Evolutionary conservation across 2,888 invertebrate species (phyloP).

Genomic region (Tipula lateralis): DNA sequence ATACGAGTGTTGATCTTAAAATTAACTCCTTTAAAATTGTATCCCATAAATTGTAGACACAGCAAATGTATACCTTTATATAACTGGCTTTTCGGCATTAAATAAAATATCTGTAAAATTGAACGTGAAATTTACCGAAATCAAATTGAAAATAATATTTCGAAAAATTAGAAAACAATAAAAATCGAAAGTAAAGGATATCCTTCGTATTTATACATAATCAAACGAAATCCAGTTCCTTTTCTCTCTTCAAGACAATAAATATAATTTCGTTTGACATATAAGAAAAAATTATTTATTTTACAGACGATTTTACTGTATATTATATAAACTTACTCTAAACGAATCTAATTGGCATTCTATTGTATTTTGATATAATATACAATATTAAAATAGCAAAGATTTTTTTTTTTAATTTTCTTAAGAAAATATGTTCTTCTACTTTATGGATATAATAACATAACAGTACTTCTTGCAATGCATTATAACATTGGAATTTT

Average conservation of each 20-base stretch:
- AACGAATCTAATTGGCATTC: slow-evolving; percentile 24
- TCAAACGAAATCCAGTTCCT: not conserved
- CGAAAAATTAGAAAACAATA: not conserved
- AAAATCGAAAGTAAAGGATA: not conserved
- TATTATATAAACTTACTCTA: not conserved
- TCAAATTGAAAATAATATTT: not conserved
- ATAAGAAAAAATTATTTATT: not conserved
- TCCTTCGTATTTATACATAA: not conserved
- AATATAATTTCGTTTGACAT: slow-evolving; percentile 6
- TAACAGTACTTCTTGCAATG: not conserved
- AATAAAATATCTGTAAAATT: not conserved
- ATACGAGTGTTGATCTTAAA: not conserved
- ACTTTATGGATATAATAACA: not conserved
- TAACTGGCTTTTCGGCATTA: not conserved
- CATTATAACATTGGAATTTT: not conserved
- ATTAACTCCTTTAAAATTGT: not conserved
- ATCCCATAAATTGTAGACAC: not conserved
- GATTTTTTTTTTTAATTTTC: not conserved
- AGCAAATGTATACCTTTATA: not conserved
- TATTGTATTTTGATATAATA: not conserved
- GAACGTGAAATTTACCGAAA: not conserved
- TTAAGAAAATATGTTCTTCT: not conserved
- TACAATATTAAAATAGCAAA: not conserved
- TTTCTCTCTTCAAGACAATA: not conserved
- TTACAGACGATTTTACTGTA: not conserved